These are phyloP conservation scores for Bibio marci DNA, from an alignment of 2,888 invertebrate genomes.

Conservation along the genomic window DNA sequence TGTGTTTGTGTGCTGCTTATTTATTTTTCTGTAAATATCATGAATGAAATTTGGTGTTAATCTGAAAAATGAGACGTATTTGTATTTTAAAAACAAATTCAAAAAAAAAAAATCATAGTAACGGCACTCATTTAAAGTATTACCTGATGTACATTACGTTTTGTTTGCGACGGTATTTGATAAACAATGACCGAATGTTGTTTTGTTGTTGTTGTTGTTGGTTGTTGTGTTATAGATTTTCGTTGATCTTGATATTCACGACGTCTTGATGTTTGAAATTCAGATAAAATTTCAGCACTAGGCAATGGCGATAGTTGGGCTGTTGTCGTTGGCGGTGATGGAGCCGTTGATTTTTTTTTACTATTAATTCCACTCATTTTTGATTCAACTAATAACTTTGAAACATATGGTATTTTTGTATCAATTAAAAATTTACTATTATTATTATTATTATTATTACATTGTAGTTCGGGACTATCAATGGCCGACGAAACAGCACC, in stretches of 20 bases:
- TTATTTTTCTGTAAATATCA: too few relatives aligned
- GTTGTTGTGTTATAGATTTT: too few relatives aligned
- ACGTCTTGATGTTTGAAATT: slow-evolving; percentile 8
- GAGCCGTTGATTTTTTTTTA: neutral
- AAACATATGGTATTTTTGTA: slow-evolving; percentile 9
- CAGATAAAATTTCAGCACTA: slow-evolving; percentile 4
- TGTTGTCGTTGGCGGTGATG: slow-evolving; percentile 5
- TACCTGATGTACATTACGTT: too few relatives aligned
- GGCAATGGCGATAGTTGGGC: neutral
- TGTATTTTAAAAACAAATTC: too few relatives aligned
- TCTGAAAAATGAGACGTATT: too few relatives aligned
- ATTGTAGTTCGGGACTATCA: slow-evolving; percentile 28
- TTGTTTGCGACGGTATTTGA: too few relatives aligned
- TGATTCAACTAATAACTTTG: slow-evolving; percentile 5
- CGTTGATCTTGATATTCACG: slow-evolving; percentile 10
- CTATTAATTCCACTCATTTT: slow-evolving; percentile 5
- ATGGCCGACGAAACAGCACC: slow-evolving; percentile 45
- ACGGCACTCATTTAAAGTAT: too few relatives aligned
- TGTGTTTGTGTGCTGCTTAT: too few relatives aligned
- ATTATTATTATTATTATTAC: neutral
- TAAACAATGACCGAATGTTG: too few relatives aligned
- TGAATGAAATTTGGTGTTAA: too few relatives aligned
- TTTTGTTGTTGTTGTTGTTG: too few relatives aligned
- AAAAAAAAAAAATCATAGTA: too few relatives aligned
- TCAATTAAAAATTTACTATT: slow-evolving; percentile 4